Base-by-base conservation (phyloP, 30 jellyfish, hydroid and myxozoan species). In the Morbakka virulenta region DNA sequence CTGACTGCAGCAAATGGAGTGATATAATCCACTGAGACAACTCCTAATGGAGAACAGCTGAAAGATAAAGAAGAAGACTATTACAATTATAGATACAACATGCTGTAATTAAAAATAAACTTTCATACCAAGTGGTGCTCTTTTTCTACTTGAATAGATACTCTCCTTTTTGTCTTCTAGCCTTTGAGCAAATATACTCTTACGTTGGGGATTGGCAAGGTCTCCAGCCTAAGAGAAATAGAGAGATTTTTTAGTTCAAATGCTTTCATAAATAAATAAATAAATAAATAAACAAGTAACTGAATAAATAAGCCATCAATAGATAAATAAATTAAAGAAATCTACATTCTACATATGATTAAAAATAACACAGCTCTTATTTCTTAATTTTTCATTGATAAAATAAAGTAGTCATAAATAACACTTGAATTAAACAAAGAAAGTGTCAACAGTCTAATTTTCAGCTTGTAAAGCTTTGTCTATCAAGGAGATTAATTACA, bases 41-140 rank as follows among this genome's bases (percentile, higher is more conserved):
- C n/a, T n/a, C n/a, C n/a, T n/a, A n/a, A n/a, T n/a, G n/a, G n/a
- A n/a, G n/a, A n/a, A n/a, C n/a, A n/a, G n/a, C n/a, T n/a, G n/a
- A n/a, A n/a, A n/a, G n/a, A n/a, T n/a, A n/a, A n/a, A n/a, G n/a
- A n/a, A n/a, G n/a, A n/a, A n/a, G n/a, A n/a, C n/a, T n/a, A n/a
- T n/a, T n/a, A n/a, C n/a, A n/a, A n/a, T n/a, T n/a, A n/a, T n/a
- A n/a, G n/a, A n/a, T n/a, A n/a, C n/a, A n/a, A n/a, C n/a, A n/a
- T n/a, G n/a, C n/a, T n/a, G n/a, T n/a, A n/a, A n/a, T n/a, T n/a
- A n/a, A n/a, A n/a, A n/a, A n/a, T n/a, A n/a, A n/a, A n/a, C 23
- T n/a, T 47, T 22, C 68, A 76, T 78, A 89, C 97, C 97, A 14
- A 89, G 83, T 0, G 97, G 97, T 2, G 97, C 95, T 25, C 88